Percentiles rank a stretch among this genome's conserved stretches.
These are phyloP conservation scores for Riparia riparia DNA, from an alignment of 2,113 vertebrate genomes.

Conservation along the genomic window DNA sequence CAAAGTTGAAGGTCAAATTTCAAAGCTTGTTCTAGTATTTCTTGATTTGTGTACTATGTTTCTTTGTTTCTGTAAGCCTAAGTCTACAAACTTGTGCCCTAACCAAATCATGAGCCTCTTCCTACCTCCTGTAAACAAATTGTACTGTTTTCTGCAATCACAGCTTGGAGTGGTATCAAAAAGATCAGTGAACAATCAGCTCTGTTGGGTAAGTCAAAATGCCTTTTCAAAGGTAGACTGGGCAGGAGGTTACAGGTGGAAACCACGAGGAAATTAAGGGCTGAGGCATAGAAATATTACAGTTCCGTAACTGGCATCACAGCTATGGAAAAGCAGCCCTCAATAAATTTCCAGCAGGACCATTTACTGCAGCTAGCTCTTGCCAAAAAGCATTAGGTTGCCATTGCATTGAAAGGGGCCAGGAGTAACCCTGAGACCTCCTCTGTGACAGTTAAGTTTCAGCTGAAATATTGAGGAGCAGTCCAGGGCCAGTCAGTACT, in stretches of 20 bases:
- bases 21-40: not conserved
- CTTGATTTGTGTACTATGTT: not conserved
- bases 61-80: not conserved
- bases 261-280: not conserved
- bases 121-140: not conserved
- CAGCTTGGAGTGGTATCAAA: not conserved
- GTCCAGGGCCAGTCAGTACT: not conserved
- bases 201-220: not conserved
- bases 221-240: not conserved
- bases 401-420: not conserved
- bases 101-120: not conserved
- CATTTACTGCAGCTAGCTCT: not conserved
- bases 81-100: not conserved
- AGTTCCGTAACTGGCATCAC: not conserved
- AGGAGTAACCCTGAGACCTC: not conserved
- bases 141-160: not conserved
- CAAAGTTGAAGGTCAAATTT: not conserved
- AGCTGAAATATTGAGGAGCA: not conserved
- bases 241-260: not conserved
- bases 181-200: not conserved
- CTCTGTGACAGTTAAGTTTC: not conserved
- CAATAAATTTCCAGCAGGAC: not conserved
- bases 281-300: not conserved
- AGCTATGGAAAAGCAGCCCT: not conserved
- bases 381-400: not conserved